Conservation (phyloP, 1,140 invertebrate species). For the Drosophila ercepeae region DNA sequence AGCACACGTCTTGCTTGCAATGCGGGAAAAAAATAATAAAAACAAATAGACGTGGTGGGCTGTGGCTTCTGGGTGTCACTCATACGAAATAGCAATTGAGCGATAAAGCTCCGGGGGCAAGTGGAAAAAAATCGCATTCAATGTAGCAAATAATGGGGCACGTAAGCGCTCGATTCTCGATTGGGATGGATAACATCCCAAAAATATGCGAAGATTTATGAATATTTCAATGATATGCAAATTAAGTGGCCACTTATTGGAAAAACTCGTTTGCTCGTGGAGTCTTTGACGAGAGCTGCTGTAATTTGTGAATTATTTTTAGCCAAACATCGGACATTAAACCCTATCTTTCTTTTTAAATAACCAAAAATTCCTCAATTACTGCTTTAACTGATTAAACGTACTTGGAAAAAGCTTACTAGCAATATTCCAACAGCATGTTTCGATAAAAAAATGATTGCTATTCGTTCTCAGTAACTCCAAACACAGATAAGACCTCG, state of each 20-base stretch:
- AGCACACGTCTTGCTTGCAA: constrained; percentile 15
- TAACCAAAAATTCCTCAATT: not conserved
- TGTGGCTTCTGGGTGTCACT: constrained; percentile 7
- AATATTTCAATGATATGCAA: constrained; percentile 48
- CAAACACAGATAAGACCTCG: constrained; percentile 3
- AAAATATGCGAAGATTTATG: constrained; percentile 34
- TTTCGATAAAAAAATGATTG: not conserved
- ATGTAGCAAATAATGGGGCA: constrained; percentile 31
- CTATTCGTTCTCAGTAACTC: not conserved
- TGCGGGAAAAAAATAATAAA: constrained; percentile 51
- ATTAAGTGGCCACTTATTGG: constrained; percentile 22
- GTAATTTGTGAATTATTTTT: constrained; percentile 1
- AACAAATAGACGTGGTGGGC: constrained; percentile 49
- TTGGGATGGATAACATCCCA: constrained; percentile 29
- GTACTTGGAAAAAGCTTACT: not conserved
- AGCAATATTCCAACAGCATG: not conserved
- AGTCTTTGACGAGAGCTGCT: constrained; percentile 9
- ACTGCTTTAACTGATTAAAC: not conserved
- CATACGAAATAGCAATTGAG: constrained; percentile 34
- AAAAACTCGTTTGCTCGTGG: constrained; percentile 32
- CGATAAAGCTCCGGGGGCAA: constrained; percentile 40
- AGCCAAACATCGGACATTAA: not conserved
- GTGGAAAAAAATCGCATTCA: constrained; percentile 9
- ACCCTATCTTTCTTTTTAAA: not conserved
- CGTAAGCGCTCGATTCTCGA: constrained; percentile 16